Evolutionary conservation across 2,113 vertebrate genomes (phyloP), one percentile per base, ranked within the genome.

Genomic region (Haplochromis burtoni): DNA sequence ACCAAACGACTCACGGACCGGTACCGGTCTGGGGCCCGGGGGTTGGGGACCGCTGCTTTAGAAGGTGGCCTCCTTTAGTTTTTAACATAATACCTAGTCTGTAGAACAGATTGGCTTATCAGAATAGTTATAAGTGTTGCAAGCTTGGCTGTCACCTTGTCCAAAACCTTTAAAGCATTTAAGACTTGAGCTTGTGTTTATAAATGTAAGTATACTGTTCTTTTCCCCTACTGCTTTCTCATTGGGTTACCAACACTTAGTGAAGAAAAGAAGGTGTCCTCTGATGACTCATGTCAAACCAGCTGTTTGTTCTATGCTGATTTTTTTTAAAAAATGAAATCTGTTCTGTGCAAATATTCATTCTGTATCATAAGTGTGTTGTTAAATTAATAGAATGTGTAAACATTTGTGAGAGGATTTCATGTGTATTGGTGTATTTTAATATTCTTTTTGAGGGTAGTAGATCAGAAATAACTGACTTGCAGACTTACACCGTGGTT

Each of bases 321-420:
- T 81, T 55, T 24, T 42, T 35, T 31, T 8, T 0, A 1, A 76
- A 14, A 86, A 49, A 49, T 5, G 79, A 4, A 87, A 88, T 91
- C 84, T 89, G 89, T 92, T 88, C 78, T 91, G 88, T 94, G 89
- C 79, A 92, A 93, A 92, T 93, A 94, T 71, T 83, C 90, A 93
- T 88, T 89, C 79, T 95, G 92, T 95, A 91, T 90, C 88, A 92
- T 90, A 90, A 76, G 61, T 93, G 92, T 95, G 83, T 87, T 90
- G 84, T 91, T 82, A 17, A 88, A 93, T 89, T 91, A 94, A 95
- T 94, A 92, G 21, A 87, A 89, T 68, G 40, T 92, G 88, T 84
- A 81, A 88, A 89, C 54, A 85, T 81, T 61, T 85, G 59, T 87
- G 35, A 10, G 29, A 29, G 84, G 17, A 49, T 38, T 89, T 61